Conservation (phyloP, 2,113 vertebrate genomes). For the Entomyzon cyanotis region DNA sequence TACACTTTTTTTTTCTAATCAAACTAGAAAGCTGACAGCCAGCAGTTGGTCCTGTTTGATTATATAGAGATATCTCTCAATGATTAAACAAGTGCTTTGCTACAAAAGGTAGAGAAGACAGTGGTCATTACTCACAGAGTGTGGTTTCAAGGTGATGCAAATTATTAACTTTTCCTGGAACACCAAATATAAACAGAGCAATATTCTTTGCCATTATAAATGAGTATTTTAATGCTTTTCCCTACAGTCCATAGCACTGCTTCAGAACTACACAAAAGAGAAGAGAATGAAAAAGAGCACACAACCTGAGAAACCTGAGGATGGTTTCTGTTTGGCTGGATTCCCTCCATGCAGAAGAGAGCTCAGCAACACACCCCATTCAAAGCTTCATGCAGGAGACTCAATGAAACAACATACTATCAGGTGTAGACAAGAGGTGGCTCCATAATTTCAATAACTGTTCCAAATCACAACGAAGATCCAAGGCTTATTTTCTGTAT, state of each 20-base stretch:
- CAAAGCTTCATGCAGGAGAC: neutral
- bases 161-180: neutral
- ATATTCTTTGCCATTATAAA: neutral
- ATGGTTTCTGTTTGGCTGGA: neutral
- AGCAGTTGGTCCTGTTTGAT: neutral
- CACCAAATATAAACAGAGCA: neutral
- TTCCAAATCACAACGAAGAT: neutral
- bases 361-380: accelerated
- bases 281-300: neutral
- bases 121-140: neutral
- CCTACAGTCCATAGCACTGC: neutral
- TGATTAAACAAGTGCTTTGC: neutral
- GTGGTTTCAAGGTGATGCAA: neutral
- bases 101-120: neutral
- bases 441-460: neutral
- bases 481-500: neutral
- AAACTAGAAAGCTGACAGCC: neutral
- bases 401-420: neutral
- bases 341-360: neutral
- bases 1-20: neutral
- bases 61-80: neutral
- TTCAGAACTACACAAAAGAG: neutral
- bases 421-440: neutral
- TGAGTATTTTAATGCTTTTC: neutral
- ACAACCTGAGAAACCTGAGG: neutral